Evolutionary conservation across 2,113 vertebrate species (phyloP), one percentile per base, ranked within the genome.

Genomic region (Nothobranchius furzeri): DNA sequence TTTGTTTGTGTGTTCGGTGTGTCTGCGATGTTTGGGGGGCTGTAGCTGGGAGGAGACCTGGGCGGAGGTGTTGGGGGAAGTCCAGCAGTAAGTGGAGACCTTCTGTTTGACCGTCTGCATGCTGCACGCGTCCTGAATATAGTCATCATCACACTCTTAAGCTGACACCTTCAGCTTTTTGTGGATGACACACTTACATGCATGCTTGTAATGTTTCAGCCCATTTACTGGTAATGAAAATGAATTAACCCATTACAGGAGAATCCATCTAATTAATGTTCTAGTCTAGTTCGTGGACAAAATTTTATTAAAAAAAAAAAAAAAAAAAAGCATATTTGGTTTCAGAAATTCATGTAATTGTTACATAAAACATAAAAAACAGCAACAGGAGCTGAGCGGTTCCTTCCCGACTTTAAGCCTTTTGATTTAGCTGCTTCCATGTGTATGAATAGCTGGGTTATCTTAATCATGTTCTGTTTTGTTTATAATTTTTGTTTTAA

Each of bases 1-100:
- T 82, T 11, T 85, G 71, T 88, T 12, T 84, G 72, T 88, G 66
- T 76, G 65, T 84, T 67, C 62, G 75, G 65, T 84, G 52, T 82
- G 68, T 88, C 54, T 80, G 55, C 81, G 64, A 76, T 87, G 70
- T 83, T 69, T 88, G 85, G 75, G 88, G 83, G 76, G 61, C 88
- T 97, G 85, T 95, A 99, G 98, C 95, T 99, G 93, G 98, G 98
- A 91, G 97, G 97, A 95, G 98, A 99, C 93, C 95, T 99, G 92
- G 96, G 96, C 92, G 97, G 96, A 93, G 97, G 96, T 94, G 98
- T 98, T 94, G 98, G 98, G 92, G 98, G 98, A 94, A 99, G 97
- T 94, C 97, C 97, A 91, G 97, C 98, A 94, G 98, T 99, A 98
- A 98, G 98, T 97, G 88, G 45, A 78, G 92, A 87, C 79, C 20